Percentiles rank a stretch among this genome's conserved stretches.
These are phyloP conservation scores for Uropetala carovei DNA, from an alignment of 2,888 invertebrate genomes.

Conservation along the genomic window DNA sequence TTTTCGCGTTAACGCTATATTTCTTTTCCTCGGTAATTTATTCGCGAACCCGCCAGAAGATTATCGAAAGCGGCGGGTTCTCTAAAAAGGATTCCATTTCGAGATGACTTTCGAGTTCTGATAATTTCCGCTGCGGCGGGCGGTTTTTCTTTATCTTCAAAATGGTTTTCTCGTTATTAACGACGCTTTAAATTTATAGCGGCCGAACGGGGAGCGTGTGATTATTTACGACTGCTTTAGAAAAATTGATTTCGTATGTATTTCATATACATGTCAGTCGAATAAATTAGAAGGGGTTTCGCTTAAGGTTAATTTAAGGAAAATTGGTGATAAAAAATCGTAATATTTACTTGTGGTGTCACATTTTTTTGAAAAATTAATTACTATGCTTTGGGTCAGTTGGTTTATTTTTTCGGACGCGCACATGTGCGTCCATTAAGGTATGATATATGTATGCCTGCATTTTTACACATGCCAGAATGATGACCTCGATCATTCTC, in stretches of 20 bases:
- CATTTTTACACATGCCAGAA: not conserved
- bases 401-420: too few relatives aligned
- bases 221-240: not conserved
- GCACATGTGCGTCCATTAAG: too few relatives aligned
- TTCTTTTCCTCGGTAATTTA: slow-evolving; percentile 2
- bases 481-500: not conserved
- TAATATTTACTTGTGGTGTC: too few relatives aligned
- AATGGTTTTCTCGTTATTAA: not conserved
- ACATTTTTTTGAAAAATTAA: too few relatives aligned
- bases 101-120: slow-evolving; percentile 17
- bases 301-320: too few relatives aligned
- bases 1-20: not conserved
- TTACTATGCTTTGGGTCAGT: too few relatives aligned
- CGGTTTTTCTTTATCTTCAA: not conserved
- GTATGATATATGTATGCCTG: too few relatives aligned
- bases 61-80: slow-evolving; percentile 1
- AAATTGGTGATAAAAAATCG: too few relatives aligned
- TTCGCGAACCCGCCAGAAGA: not conserved
- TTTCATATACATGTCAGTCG: too few relatives aligned
- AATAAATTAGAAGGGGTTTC: too few relatives aligned
- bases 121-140: not conserved
- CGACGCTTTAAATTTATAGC: not conserved
- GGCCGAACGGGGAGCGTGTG: not conserved
- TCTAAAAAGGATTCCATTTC: not conserved
- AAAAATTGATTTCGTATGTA: too few relatives aligned